Conservation (phyloP, 2,113 vertebrate species). For the Saiga tatarica region DNA sequence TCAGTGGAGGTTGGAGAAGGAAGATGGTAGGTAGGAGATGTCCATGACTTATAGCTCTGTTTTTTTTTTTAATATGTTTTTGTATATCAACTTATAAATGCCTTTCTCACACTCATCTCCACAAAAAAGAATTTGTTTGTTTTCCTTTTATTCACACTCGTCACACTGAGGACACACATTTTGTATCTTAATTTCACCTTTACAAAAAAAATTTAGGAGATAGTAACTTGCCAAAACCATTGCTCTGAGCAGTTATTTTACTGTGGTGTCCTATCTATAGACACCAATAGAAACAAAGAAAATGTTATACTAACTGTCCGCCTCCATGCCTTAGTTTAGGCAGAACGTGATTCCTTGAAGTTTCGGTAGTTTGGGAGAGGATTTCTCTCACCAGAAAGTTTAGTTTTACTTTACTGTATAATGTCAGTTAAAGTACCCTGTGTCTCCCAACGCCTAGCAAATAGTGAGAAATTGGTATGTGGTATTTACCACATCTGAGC, state of each 20-base stretch:
- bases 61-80: background rate
- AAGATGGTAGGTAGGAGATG: background rate
- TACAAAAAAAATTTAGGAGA: background rate
- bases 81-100: background rate
- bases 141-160: background rate
- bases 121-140: conserved; percentile 5
- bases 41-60: background rate
- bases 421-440: background rate
- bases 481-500: background rate
- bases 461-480: background rate
- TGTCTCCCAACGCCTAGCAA: background rate
- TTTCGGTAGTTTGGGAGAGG: background rate
- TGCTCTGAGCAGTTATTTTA: background rate
- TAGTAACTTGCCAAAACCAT: background rate
- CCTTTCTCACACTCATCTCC: background rate
- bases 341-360: background rate
- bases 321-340: background rate
- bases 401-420: conserved; percentile 41
- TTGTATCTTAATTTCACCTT: background rate
- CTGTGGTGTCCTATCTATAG: background rate
- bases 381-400: background rate
- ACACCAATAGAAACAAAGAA: background rate
- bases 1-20: background rate
- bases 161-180: background rate
- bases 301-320: background rate